Percentiles rank a stretch among this genome's conserved stretches.
Conservation (phyloP, 2,888 invertebrate species). For the Lycocerus yunnanus region DNA sequence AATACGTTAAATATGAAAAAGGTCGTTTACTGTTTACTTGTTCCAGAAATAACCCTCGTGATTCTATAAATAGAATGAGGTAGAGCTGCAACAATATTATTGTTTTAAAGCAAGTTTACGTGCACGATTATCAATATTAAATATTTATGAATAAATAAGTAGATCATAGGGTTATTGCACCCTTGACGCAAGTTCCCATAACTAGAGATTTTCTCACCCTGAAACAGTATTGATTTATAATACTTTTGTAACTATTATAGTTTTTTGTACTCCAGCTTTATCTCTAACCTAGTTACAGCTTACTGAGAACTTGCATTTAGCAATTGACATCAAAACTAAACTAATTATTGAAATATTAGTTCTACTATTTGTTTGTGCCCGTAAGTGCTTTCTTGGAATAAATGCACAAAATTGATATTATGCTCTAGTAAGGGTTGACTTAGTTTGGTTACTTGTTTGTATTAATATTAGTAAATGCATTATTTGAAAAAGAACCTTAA, state of each 20-base stretch:
- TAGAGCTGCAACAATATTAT: constrained; percentile 2
- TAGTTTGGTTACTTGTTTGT: neutral
- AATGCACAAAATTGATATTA: neutral
- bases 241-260: neutral
- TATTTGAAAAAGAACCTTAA: neutral
- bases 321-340: neutral
- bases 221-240: neutral
- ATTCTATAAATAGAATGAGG: constrained; percentile 36
- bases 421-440: neutral
- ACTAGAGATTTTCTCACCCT: constrained; percentile 11
- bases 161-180: constrained; percentile 37
- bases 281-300: neutral
- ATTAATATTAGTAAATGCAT: neutral
- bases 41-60: constrained; percentile 37
- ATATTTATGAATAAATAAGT: constrained; percentile 35
- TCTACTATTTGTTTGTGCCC: neutral
- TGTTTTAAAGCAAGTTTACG: constrained; percentile 4
- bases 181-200: constrained; percentile 22
- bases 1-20: constrained; percentile 29
- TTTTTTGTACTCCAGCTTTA: neutral
- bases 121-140: constrained; percentile 31
- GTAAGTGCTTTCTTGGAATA: neutral
- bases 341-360: neutral
- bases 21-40: constrained; percentile 41
- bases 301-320: neutral